Evolutionary conservation across 2,797 vertebrate genomes (phyloP).

Genomic region (Aulostomus chinensis): DNA sequence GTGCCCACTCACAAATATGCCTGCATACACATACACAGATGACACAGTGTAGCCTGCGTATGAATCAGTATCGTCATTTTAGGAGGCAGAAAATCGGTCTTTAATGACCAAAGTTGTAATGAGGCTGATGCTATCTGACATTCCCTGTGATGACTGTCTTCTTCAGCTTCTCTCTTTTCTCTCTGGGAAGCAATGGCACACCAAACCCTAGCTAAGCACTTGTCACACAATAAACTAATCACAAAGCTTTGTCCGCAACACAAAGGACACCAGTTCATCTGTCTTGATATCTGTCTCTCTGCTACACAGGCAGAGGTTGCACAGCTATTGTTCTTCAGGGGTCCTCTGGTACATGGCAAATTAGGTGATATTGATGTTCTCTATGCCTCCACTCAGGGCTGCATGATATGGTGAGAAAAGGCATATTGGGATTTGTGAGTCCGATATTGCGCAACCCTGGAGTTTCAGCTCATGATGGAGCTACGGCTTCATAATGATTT

Average conservation of each 20-base stretch:
- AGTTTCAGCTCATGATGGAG: too few species aligned
- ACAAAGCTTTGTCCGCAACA: constrained; percentile 29
- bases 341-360: constrained; percentile 42
- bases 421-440: too few species aligned
- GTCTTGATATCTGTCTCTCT: constrained; percentile 37
- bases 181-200: constrained; percentile 14
- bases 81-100: constrained; percentile 20
- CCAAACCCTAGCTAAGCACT: constrained; percentile 36
- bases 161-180: constrained; percentile 20
- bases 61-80: neutral
- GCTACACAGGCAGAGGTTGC: constrained; percentile 7
- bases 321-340: constrained; percentile 36
- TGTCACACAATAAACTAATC: constrained; percentile 47
- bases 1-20: constrained; percentile 1
- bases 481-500: too few species aligned
- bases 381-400: too few species aligned
- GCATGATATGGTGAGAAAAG: too few species aligned
- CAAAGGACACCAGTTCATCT: constrained; percentile 33
- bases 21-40: constrained; percentile 1
- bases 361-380: constrained; percentile 47
- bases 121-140: constrained; percentile 45
- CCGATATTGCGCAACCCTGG: too few species aligned
- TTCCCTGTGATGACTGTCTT: constrained; percentile 35
- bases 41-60: neutral
- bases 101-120: constrained; percentile 36